Conservation (phyloP, 1,140 invertebrate species). For the Ooceraea biroi region DNA sequence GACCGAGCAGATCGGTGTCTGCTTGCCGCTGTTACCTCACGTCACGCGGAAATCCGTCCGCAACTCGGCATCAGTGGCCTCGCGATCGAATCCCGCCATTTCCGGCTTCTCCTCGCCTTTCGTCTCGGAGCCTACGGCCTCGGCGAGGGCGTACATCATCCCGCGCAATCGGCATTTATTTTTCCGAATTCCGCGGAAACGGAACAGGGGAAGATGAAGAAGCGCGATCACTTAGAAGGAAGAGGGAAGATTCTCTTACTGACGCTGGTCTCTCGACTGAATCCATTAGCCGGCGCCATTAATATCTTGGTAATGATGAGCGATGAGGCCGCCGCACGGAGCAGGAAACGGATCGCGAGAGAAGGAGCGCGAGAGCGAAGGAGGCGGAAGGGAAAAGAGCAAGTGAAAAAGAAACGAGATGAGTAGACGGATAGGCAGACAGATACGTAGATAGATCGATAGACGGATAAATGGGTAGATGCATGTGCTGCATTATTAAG, state of each 20-base stretch:
- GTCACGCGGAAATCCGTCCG: slow-evolving; percentile 16
- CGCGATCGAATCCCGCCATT: background rate
- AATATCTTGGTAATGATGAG: slow-evolving; percentile 82
- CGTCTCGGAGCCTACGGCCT: background rate
- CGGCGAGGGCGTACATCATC: slow-evolving; percentile 48
- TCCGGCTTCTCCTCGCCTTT: background rate
- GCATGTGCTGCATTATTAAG: slow-evolving; percentile 1
- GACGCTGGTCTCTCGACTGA: slow-evolving; percentile 73
- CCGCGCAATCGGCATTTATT: slow-evolving; percentile 63
- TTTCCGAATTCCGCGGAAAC: slow-evolving; percentile 60
- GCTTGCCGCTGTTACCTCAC: background rate
- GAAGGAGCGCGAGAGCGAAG: background rate
- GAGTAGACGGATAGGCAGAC: background rate
- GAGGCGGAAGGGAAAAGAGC: slow-evolving; percentile 23
- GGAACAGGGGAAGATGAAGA: slow-evolving; percentile 11
- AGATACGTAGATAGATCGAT: slow-evolving; percentile 51
- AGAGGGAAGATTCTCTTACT: slow-evolving; percentile 67
- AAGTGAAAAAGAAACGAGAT: slow-evolving; percentile 16
- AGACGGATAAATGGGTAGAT: slow-evolving; percentile 36
- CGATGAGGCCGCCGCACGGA: slow-evolving; percentile 73
- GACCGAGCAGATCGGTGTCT: slow-evolving; percentile 22
- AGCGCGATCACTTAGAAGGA: slow-evolving; percentile 30
- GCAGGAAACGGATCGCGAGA: slow-evolving; percentile 61
- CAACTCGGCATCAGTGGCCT: slow-evolving; percentile 12
- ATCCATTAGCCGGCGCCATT: slow-evolving; percentile 82